Base-by-base conservation (phyloP, 2,888 invertebrate genomes). In the Phortica magna region DNA sequence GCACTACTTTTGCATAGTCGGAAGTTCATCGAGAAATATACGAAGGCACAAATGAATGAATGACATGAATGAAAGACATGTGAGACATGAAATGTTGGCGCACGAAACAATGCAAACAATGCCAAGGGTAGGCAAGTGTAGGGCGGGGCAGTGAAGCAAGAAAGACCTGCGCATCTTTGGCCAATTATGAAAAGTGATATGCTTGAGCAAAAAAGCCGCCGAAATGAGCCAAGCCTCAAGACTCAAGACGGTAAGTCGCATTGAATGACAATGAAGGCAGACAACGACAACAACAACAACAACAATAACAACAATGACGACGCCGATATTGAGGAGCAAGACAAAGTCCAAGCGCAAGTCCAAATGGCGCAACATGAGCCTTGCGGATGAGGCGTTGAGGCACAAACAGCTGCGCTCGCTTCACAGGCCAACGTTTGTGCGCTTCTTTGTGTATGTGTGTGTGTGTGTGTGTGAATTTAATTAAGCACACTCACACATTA, bases 141-240 rank as follows among this genome's bases (percentile, higher is more conserved):
- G 61, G 43, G n/a, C 22, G 55, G 64, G 7, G 71, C 43, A 73
- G 75, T 72, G 73, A 55, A 53, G 64, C 71, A 65, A 64, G n/a
- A 70, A 19, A 19, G 64, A 64, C 19, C 67, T 9, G 67, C 41
- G 41, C 48, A 31, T 14, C 22, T 31, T 43, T 12, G 42, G 61
- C 67, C 71, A 87, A 87, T 87, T 87, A 89, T 87, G 86, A 87
- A 87, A 87, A 82, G 88, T 88, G 86, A 87, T 87, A 87, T 88
- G 85, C 83, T 83, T 87, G 85, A 79, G 83, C 84, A 83, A 83
- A 74, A 76, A 59, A 31, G 57, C 61, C 59, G 61, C 57, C 17
- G 59, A 17, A 55, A 53, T 14, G 59, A 7, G 41, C 31, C 22
- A 31, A 55, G 71, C 19, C 12, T 6, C 48, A 48, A 71, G 71